phyloP scores from a whole-genome alignment of 2,888 invertebrate genomes.

The Zygaena filipendulae region DNA sequence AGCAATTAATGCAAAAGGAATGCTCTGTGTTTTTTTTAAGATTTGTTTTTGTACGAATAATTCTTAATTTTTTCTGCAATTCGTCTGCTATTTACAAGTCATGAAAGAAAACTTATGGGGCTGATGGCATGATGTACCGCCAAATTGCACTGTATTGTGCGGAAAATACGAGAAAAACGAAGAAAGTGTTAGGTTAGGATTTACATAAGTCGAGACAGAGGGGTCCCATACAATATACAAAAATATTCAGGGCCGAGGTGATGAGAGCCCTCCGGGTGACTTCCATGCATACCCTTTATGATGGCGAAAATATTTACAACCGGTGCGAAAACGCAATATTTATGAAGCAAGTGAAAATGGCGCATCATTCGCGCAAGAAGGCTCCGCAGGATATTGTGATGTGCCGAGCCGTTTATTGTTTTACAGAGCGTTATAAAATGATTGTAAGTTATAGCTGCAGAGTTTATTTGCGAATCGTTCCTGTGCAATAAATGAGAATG shows the following conservation, averaged over 20 bases:
- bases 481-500: slow-evolving; percentile 1
- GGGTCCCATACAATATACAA: slow-evolving; percentile 47
- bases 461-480: slow-evolving; percentile 2
- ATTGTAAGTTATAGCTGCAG: slow-evolving; percentile 29
- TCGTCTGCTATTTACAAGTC: slow-evolving; percentile 31
- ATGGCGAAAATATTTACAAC: slow-evolving; percentile 60
- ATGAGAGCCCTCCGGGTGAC: slow-evolving; percentile 55
- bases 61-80: slow-evolving; percentile 45
- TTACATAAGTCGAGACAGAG: slow-evolving; percentile 67
- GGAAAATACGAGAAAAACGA: slow-evolving; percentile 61
- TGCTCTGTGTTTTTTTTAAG: slow-evolving; percentile 25
- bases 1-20: slow-evolving; percentile 51
- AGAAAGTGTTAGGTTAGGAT: slow-evolving; percentile 61
- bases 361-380: slow-evolving; percentile 28
- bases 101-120: slow-evolving; percentile 37
- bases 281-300: slow-evolving; percentile 52
- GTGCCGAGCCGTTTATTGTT: slow-evolving; percentile 39
- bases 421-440: slow-evolving; percentile 29
- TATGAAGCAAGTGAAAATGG: slow-evolving; percentile 43
- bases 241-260: slow-evolving; percentile 64
- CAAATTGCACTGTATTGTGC: slow-evolving; percentile 64
- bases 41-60: slow-evolving; percentile 28
- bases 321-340: slow-evolving; percentile 48
- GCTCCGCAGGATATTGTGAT: slow-evolving; percentile 21
- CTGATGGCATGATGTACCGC: slow-evolving; percentile 51